Base-by-base conservation (phyloP, 1,140 invertebrate species). In the Portunus trituberculatus region DNA sequence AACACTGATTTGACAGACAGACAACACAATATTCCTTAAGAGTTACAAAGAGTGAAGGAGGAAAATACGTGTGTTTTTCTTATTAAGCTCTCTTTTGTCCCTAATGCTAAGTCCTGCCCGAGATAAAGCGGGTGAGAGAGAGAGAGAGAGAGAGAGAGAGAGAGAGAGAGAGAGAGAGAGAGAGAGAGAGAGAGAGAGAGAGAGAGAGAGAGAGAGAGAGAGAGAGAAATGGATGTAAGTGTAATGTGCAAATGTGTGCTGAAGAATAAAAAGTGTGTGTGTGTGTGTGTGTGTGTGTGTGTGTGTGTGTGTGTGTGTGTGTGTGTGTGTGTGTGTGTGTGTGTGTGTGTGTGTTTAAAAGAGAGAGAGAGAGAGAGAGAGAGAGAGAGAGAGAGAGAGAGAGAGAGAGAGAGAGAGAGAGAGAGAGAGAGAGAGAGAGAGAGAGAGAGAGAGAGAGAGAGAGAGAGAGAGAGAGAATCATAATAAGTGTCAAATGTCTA, bases 401-500 rank as follows among this genome's bases (percentile, higher is more conserved):
- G 92, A 20, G 16, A 48, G 32, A 25, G 45, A 12, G 25, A 29
- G 46, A 29, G 48, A 46, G 16, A 87, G 7, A 86, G 32, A 10
- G 32, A 67, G n/a, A 28, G 48, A 67, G 48, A 29, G 28, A 67
- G 52, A 67, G 52, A 29, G 28, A 67, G 91, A 67, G 91, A 92
- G 91, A 67, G 48, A 92, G 91, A 92, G 91, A 92, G 91, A 92
- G 91, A 92, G 91, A 67, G 91, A 92, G 91, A 67, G 48, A 67
- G 91, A 92, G 91, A 67, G 91, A 67, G 20, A 29, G 91, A 92
- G 6, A 39, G 4, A 4, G 52, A 89, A 4, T 39, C 39, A 39
- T 39, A 39, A 39, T n/a, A 39, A 39, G 6, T 39, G 39, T 39
- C 39, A 39, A 39, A 39, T 39, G 39, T 39, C 39, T 39, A 6